Evolutionary conservation across 2,888 invertebrate genomes (phyloP), one percentile per base, ranked within the genome.

Genomic region (Mimas tiliae): DNA sequence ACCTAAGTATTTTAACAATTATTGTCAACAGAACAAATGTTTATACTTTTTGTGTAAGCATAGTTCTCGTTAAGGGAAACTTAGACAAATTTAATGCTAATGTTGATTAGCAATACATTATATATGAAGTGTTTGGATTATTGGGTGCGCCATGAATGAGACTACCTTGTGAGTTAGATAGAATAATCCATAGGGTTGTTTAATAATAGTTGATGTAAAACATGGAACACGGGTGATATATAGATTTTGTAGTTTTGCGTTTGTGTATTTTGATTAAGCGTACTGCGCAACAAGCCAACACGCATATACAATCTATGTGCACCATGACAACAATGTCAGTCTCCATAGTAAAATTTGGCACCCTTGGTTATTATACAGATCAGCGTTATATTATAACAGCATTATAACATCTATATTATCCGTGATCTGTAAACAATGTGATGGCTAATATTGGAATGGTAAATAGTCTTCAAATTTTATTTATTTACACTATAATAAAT

Each of bases 11-110:
- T 47, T 12, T 9, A 27, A 27, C 14, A 47, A 63, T 33, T n/a
- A n/a, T n/a, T 63, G 34, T 48, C 63, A 16, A 45, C 45, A 53
- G 34, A 33, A 47, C 4, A 3, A 47, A 19, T 48, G n/a, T 48
- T 63, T 63, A 48, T 63, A 48, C 58, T 58, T 12, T 42, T 12
- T 3, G 58, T 42, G 42, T 58, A 58, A 58, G 6, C 58, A 58
- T 19, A 42, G 42, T 38, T 19, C 34, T 21, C 6, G n/a, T 48
- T 33, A 55, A 6, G 33, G 34, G 16, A 55, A 55, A 34, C 6
- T 9, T 58, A 58, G 58, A 19, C 58, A 58, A 58, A 58, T 58
- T 38, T 58, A 58, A 55, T 34, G 55, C 58, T 42, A 42, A 58
- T 58, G 55, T 58, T 58, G 38, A 58, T 58, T 58, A 19, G 58